phyloP scores from a whole-genome alignment of 2,113 vertebrate genomes.

The sheep (Ovis aries) region DNA sequence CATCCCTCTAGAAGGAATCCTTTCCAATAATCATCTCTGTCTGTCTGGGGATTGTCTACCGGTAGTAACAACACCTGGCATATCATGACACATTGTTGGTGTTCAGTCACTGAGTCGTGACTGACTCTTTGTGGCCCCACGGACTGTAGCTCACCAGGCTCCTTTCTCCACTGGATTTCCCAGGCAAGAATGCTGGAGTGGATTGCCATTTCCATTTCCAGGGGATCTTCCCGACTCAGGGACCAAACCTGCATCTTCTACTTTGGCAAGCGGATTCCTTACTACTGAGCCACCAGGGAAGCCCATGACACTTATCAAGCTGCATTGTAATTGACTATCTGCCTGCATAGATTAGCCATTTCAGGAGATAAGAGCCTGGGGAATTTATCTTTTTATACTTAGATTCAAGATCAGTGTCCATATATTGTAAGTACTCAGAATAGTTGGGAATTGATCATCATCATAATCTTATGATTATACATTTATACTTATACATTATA shows the following conservation, averaged over 20 bases:
- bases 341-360: too few species aligned
- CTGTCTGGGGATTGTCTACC: neutral
- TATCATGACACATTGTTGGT: neutral
- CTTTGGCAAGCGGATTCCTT: neutral
- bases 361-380: neutral
- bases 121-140: neutral
- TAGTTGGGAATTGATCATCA: too few species aligned
- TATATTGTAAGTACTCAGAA: neutral
- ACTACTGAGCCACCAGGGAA: neutral
- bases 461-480: too few species aligned
- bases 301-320: neutral
- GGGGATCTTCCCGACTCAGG: neutral
- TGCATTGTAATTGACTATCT: neutral
- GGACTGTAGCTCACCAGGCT: neutral
- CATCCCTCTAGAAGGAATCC: neutral
- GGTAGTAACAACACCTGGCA: accelerated
- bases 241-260: neutral
- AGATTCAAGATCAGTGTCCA: accelerated
- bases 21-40: accelerated
- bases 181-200: neutral
- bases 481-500: neutral
- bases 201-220: neutral
- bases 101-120: neutral
- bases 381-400: neutral
- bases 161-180: neutral